These are phyloP conservation scores for Silurus asotus DNA, from an alignment of 2,113 vertebrate species.

Conservation along the genomic window DNA sequence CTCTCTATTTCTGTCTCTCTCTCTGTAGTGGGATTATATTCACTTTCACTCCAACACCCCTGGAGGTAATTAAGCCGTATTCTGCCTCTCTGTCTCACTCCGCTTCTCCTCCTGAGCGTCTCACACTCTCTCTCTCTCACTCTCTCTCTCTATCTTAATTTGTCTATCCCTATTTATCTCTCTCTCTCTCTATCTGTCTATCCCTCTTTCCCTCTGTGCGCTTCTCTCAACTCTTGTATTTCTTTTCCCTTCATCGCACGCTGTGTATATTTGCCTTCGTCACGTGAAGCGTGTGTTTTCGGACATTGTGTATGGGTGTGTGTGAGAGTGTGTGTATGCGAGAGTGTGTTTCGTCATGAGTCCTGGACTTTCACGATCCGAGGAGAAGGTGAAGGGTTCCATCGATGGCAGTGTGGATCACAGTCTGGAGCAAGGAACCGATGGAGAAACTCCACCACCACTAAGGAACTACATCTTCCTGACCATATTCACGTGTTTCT, in stretches of 20 bases:
- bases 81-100: constrained; percentile 46
- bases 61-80: constrained; percentile 52
- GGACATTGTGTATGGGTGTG: constrained; percentile 14
- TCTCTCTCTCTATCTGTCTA: constrained; percentile 26
- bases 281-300: neutral
- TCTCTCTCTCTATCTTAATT: constrained; percentile 11
- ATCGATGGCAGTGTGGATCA: constrained; percentile 73
- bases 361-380: constrained; percentile 60
- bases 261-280: neutral
- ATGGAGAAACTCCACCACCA: constrained; percentile 62
- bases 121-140: constrained; percentile 36
- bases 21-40: constrained; percentile 54
- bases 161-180: constrained; percentile 17
- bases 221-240: neutral
- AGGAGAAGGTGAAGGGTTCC: constrained; percentile 75
- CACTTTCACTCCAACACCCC: constrained; percentile 46
- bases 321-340: neutral
- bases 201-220: neutral
- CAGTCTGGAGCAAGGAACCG: constrained; percentile 60
- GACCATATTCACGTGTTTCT: constrained; percentile 83
- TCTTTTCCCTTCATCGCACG: neutral
- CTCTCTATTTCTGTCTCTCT: constrained; percentile 21
- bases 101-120: constrained; percentile 27
- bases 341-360: constrained; percentile 65
- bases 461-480: constrained; percentile 79